Base-by-base conservation (phyloP, 2,888 invertebrate genomes). In the Acleris laterana region DNA sequence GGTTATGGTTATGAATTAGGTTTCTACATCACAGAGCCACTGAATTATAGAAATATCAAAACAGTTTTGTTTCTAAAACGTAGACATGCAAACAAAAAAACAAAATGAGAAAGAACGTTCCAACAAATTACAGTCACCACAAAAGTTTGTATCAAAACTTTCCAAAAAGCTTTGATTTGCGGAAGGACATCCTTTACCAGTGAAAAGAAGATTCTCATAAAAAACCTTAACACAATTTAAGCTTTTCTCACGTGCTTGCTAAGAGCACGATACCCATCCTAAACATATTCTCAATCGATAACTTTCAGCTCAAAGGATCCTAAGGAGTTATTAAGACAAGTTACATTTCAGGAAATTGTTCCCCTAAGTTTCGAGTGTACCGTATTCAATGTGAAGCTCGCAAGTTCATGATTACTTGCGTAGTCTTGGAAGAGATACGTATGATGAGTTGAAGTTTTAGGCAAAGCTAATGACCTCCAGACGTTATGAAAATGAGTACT, bases 391-490 rank as follows among this genome's bases (percentile, higher is more conserved):
- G 68, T 68, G 63, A 69, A 60, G 68, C 71, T 72, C 73, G 73
- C 70, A 74, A 83, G 77, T 83, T 87, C 80, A 80, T 84, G 81
- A 84, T 84, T 84, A 81, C 77, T 78, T 73, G 77, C 69, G 71
- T 69, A 69, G 51, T 52, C 56, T 56, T 62, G 56, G 52, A 61
- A 66, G 57, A 66, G 57, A 57, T 57, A 66, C 48, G 57, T 66
- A 44, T 57, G 66, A 66, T 51, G 44, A 52, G 60, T 60, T 28
- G n/a, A 44, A 60, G 60, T 65, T 65, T 42, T 50, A 53, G 53
- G 19, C 16, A 17, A 58, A 44, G 50, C 44, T 53, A 53, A 62
- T 46, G 53, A 62, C 53, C 62, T 65, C 46, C 17, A 20, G 38
- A 17, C 42, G 42, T 42, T 42, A 55, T 32, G 38, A 38, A 13